A percentile compares a stretch with the other conserved stretches of the same genome.
phyloP scores from a whole-genome alignment of 2,113 vertebrate species.

The Psilopsiagon aymara region DNA sequence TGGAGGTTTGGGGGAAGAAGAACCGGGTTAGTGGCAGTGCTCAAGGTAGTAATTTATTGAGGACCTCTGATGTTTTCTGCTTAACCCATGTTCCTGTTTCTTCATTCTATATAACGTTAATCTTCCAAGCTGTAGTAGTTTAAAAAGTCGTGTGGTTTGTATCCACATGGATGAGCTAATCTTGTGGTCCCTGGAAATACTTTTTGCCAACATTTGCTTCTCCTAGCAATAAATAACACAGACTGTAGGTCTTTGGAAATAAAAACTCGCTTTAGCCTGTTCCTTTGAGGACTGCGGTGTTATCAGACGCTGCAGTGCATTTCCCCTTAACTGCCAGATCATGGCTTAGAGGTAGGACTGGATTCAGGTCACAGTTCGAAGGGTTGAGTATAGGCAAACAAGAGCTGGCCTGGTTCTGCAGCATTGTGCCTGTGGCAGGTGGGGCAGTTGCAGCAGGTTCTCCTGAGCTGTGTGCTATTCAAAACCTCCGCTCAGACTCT shows the following conservation, averaged over 20 bases:
- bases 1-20: not conserved
- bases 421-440: not conserved
- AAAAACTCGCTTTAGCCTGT: not conserved
- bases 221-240: not conserved
- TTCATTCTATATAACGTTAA: not conserved
- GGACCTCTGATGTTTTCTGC: not conserved
- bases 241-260: not conserved
- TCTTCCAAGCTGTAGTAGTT: not conserved
- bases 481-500: fast-evolving
- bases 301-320: not conserved
- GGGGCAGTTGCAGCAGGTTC: not conserved
- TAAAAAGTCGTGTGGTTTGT: not conserved
- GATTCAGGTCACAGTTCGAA: not conserved
- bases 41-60: not conserved
- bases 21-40: not conserved
- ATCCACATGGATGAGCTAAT: not conserved
- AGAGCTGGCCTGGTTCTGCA: not conserved
- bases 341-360: not conserved
- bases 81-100: not conserved
- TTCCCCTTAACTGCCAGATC: not conserved
- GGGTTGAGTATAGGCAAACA: not conserved
- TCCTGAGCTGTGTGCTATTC: not conserved
- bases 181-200: not conserved
- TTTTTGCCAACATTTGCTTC: not conserved
- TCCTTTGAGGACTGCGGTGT: not conserved